Percentiles rank a stretch among this genome's conserved stretches.
Evolutionary conservation across 2,113 vertebrate genomes (phyloP).

Genomic region (Ivindomyrus marchei): DNA sequence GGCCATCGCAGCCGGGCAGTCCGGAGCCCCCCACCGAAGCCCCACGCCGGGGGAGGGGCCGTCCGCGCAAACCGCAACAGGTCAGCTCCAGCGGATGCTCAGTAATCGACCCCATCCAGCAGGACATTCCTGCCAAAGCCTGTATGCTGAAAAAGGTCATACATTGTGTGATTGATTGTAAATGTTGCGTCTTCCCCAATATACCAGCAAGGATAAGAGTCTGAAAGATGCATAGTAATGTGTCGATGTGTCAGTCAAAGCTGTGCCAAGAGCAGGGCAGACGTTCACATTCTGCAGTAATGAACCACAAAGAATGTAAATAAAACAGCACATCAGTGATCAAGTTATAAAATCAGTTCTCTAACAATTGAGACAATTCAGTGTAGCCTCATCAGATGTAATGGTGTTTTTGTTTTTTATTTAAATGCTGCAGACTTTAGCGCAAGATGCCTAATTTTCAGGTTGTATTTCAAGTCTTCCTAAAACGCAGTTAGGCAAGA

Average conservation of each 20-base stretch:
- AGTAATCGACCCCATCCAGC: background rate
- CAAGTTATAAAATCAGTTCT: background rate
- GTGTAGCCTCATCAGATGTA: background rate
- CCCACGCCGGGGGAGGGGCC: conserved; percentile 59
- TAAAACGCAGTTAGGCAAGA: background rate
- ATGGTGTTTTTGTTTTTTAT: background rate
- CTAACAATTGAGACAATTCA: background rate
- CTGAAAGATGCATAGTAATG: background rate
- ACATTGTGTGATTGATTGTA: background rate
- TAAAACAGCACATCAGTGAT: background rate
- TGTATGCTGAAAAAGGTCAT: background rate
- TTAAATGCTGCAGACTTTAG: background rate
- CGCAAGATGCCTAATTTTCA: background rate
- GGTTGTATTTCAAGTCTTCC: background rate
- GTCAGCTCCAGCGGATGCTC: conserved; percentile 31
- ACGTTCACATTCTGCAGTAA: background rate
- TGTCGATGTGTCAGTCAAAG: background rate
- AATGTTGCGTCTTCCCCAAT: background rate
- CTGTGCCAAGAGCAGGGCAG: background rate
- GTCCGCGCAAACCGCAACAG: conserved; percentile 65
- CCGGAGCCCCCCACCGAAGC: conserved; percentile 46
- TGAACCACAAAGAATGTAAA: background rate
- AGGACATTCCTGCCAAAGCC: background rate
- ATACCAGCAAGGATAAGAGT: background rate
- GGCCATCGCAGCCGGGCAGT: conserved; percentile 48